Evolutionary conservation across 2,888 invertebrate genomes (phyloP), one percentile per base, ranked within the genome.

Genomic region (Mamestra brassicae): DNA sequence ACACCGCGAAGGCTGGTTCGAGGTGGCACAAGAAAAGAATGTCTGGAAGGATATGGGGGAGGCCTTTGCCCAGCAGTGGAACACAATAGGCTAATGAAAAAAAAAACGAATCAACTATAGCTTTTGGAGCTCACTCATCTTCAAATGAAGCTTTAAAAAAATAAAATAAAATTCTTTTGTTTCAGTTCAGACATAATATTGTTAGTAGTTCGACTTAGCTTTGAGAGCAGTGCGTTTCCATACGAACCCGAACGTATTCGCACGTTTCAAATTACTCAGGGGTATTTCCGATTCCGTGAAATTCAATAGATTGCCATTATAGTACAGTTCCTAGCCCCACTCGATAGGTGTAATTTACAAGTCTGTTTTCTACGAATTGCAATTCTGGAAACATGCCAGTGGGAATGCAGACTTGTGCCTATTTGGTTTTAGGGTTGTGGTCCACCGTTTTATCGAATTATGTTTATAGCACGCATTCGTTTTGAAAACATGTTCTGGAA

Each of bases 381-480:
- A 70, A 36, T 70, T 80, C 60, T 80, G 66, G 80, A 61, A 84
- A 57, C 54, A 34, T 72, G 71, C 80, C 84, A 75, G 42, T 42
- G 45, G 17, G 55, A 70, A 66, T 74, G 11, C 47, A 61, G 26
- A 45, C 15, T 38, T 54, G 38, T 74, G 50, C 50, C 17, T 72
- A 54, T 69, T 63, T 50, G 34, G 4, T 60, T 72, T 36, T 57
- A 80, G 38, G 58, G 47, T 47, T 47, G 47, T 47, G 4, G 47
- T 47, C 13, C 13, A 47, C 47, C 47, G 47, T 47, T 47, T 13
- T 47, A 47, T 47, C 13, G 47, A 47, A 47, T 47, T 4, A 8
- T 13, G 13, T 13, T 47, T 13, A 13, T 47, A 4, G 47, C 13
- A 15, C 47, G 47, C 47, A 4, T 47, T 47, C 11, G 47, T 47